Evolutionary conservation across 2,113 vertebrate species (phyloP).

Genomic region (Catharus bicknelli): DNA sequence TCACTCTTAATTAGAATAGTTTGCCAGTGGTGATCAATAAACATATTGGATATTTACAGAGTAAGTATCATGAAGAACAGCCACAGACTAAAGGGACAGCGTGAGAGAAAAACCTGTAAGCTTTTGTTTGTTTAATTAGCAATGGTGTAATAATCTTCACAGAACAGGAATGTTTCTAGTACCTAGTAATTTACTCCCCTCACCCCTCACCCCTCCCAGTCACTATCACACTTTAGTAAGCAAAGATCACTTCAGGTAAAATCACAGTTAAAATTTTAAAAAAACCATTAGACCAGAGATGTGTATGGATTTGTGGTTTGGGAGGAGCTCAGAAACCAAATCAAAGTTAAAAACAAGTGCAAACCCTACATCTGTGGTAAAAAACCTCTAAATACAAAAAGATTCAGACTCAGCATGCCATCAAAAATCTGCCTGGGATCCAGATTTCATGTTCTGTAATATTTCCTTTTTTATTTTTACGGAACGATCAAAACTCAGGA

Average conservation of each 20-base stretch:
- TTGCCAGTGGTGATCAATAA: conserved; percentile 6
- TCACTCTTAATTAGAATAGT: background rate
- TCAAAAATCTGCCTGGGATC: background rate
- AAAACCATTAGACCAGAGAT: background rate
- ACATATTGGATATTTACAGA: background rate
- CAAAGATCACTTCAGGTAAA: background rate
- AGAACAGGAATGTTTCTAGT: background rate
- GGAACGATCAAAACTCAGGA: background rate
- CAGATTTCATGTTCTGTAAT: background rate
- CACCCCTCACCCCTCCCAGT: background rate
- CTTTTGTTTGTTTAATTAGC: background rate
- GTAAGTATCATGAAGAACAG: background rate
- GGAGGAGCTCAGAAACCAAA: background rate
- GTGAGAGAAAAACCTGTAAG: background rate
- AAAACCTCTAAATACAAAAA: background rate
- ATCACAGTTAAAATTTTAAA: background rate
- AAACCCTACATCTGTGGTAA: background rate
- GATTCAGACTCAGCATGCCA: background rate
- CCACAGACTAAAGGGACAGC: background rate
- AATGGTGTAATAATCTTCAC: background rate
- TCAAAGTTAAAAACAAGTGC: background rate
- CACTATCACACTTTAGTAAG: background rate
- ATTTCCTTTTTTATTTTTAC: background rate
- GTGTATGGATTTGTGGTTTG: background rate
- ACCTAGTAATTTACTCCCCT: background rate